Base-by-base conservation (phyloP, 2,113 vertebrate species). In the Australoheros scitulus region DNA sequence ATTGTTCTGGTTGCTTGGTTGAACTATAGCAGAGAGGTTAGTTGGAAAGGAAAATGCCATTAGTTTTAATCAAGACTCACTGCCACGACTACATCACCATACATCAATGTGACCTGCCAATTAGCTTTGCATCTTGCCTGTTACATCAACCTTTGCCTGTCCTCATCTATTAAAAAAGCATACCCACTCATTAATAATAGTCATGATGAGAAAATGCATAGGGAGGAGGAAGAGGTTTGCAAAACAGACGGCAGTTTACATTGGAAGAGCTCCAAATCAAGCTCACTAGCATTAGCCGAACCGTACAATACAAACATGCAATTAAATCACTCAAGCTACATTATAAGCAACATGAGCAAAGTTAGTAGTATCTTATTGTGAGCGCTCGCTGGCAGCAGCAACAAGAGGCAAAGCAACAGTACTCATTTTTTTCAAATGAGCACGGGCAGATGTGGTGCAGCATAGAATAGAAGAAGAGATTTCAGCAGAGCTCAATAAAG, bases 371-470 rank as follows among this genome's bases (percentile, higher is more conserved):
- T 76, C 77, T 43, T 8, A 50, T 86, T 80, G 68, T 26, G 76
- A 83, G 89, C 64, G 77, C 76, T 60, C 22, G 52, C 41, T 65
- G 81, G 34, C 59, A 63, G 83, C 43, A 32, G 64, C n/a, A 17
- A 58, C 79, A 36, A 74, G 72, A 88, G 65, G 85, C 82, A 84
- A 80, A 86, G 79, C 63, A 26, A 85, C 43, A 60, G 80, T 60
- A 5, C 77, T 90, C 83, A 86, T 92, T 89, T 82, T 91, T 90
- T 91, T 90, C 56, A 85, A 79, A 93, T 89, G 88, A 94, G 82
- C 1, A 5, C 57, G 10, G 91, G 70, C 87, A 88, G 75, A 85
- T 3, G 74, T 59, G 79, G 63, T 15, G 61, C n/a, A 5, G n/a
- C 78, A 3, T 64, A 57, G 76, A 56, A 20, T 43, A 22, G 43